Percentiles rank a stretch among this genome's conserved stretches.
These are phyloP conservation scores for Oryzias woworae DNA, from an alignment of 2,113 vertebrate species.

Conservation along the genomic window DNA sequence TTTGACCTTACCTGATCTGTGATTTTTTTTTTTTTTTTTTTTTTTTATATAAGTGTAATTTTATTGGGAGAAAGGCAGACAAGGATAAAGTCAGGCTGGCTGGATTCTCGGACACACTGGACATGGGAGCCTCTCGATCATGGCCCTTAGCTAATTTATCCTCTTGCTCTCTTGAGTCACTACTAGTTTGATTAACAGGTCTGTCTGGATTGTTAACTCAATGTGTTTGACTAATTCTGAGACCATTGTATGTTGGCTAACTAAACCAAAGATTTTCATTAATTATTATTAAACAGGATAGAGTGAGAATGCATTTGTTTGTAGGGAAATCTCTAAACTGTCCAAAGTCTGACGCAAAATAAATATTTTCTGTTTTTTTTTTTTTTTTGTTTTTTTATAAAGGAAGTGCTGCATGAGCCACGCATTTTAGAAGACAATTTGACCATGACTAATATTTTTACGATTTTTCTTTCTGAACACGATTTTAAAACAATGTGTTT, in stretches of 20 bases:
- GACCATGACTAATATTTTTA: conserved; percentile 3
- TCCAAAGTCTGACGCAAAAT: background rate
- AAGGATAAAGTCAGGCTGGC: conserved; percentile 17
- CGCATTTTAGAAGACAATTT: conserved; percentile 11
- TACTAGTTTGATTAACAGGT: conserved; percentile 12
- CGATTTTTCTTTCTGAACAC: conserved; percentile 2
- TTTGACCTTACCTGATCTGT: conserved; percentile 12
- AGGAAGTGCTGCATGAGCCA: background rate
- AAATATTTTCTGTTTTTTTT: conserved; percentile 32
- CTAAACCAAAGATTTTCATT: conserved; percentile 24
- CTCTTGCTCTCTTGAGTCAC: conserved; percentile 12
- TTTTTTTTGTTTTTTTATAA: conserved; percentile 28
- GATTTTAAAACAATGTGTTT: conserved; percentile 5
- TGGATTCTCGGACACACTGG: conserved; percentile 15
- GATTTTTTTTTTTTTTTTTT: conserved; percentile 2
- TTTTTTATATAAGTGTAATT: background rate
- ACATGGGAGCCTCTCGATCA: conserved; percentile 18
- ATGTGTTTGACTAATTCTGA: conserved; percentile 4
- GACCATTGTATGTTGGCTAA: conserved; percentile 8
- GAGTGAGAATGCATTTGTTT: background rate
- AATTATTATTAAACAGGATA: conserved; percentile 27
- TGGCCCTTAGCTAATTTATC: conserved; percentile 5
- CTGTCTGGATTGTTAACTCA: conserved; percentile 1
- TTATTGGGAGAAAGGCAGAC: background rate
- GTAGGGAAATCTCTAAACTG: background rate